Base-by-base conservation (phyloP, 2,113 vertebrate species). In the Ceyx margarethae region DNA sequence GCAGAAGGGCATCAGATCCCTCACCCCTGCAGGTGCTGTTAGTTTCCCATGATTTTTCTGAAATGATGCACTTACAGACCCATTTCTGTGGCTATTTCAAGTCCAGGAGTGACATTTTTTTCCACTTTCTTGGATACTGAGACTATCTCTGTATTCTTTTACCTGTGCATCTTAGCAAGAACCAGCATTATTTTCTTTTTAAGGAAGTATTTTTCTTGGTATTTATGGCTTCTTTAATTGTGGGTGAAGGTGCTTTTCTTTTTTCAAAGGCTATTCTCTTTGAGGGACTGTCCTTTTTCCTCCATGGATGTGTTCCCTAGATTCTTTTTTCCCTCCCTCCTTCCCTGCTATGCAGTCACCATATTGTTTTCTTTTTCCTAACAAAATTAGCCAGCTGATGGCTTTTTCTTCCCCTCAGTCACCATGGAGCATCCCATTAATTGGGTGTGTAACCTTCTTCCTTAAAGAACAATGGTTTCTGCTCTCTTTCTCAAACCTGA, bases 71-170 rank as follows among this genome's bases (percentile, higher is more conserved):
- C 28, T 93, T 72, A 65, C 22, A 85, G 48, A 33, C 11, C 73
- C 61, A 89, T 94, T 82, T 85, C 69, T 58, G 54, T n/a, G 65
- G 37, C 54, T 73, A 29, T 68, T 79, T 94, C 69, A 71, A 93
- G 67, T 35, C 42, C 64, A 81, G 37, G 20, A 90, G 42, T 67
- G 66, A 56, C 37, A 0, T 26, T 88, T 33, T 87, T 80, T 91
- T 65, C 58, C 42, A 56, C 53, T 69, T 40, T 73, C 3, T 8
- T 84, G 46, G 51, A 73, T 90, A 83, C n/a, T 33, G 75, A 72
- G 45, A 77, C 54, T 80, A 21, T 50, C 22, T 50, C 48, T 50
- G 21, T 21, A 50, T 7, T 28, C 10, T 83, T 75, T 69, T 43
- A 62, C 42, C 29, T 62, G 15, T 33, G 56, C 25, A 16, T 93